Conservation (phyloP, 2,797 vertebrate species). For the Scolopax bukidnonensis region DNA sequence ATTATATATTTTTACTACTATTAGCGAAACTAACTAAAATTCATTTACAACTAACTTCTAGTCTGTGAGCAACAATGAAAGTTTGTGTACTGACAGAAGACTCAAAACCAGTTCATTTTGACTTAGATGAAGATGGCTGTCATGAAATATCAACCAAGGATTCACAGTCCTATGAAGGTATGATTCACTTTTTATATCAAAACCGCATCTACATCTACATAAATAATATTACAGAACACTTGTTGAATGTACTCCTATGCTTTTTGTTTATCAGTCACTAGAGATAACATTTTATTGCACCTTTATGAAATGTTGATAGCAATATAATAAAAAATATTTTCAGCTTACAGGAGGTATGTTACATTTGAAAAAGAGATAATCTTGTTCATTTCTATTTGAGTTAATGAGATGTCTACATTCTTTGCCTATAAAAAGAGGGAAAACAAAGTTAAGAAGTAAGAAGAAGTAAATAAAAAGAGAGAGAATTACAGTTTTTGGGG, state of each 20-base stretch:
- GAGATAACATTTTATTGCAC: not conserved
- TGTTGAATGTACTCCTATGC: not conserved
- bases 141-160: not conserved
- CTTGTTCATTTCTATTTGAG: not conserved
- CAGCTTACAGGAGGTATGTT: not conserved
- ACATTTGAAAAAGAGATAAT: not conserved
- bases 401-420: not conserved
- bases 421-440: not conserved
- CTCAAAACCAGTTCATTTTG: not conserved
- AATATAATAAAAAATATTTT: not conserved
- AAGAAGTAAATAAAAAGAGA: not conserved
- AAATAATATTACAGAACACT: not conserved
- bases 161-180: not conserved
- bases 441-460: not conserved
- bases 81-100: not conserved
- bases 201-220: not conserved
- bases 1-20: not conserved
- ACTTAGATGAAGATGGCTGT: not conserved
- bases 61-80: not conserved
- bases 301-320: not conserved
- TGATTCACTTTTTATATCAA: not conserved
- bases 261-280: not conserved
- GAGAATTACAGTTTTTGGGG: not conserved
- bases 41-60: not conserved
- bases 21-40: not conserved